Conservation (phyloP, 2,888 invertebrate genomes). For the Limenitis camilla region DNA sequence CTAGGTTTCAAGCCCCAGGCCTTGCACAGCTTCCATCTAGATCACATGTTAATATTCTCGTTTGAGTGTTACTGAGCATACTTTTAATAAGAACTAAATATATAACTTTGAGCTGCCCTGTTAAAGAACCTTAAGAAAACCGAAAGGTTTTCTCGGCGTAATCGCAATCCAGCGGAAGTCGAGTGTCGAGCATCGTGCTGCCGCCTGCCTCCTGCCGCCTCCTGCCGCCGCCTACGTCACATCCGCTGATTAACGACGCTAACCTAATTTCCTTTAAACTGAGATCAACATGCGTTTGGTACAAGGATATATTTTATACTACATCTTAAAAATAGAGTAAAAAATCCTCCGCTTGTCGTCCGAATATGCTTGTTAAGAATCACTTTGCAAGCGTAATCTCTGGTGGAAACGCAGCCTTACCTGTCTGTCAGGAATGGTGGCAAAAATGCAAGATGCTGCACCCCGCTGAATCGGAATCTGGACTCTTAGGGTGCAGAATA, state of each 20-base stretch:
- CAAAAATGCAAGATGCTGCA: no score
- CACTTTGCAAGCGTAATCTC: no score
- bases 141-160: constrained; percentile 7
- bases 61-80: no score
- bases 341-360: no score
- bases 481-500: no score
- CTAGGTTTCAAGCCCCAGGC: no score
- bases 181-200: constrained; percentile 9
- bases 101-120: background rate
- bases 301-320: constrained; percentile 16
- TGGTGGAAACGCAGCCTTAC: no score
- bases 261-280: constrained; percentile 61
- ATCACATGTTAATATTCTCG: no score
- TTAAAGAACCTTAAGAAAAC: constrained; percentile 2
- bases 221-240: constrained; percentile 35
- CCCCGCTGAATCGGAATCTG: no score
- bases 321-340: background rate
- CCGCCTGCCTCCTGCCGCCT: constrained; percentile 31
- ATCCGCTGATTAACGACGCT: constrained; percentile 57
- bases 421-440: no score
- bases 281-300: constrained; percentile 39
- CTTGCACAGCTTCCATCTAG: no score
- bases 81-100: background rate
- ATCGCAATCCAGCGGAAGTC: constrained; percentile 6
- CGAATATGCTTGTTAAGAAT: no score